These are phyloP conservation scores for Aplidium turbinatum DNA, from an alignment of 23 tunicate genomes.

Conservation along the genomic window DNA sequence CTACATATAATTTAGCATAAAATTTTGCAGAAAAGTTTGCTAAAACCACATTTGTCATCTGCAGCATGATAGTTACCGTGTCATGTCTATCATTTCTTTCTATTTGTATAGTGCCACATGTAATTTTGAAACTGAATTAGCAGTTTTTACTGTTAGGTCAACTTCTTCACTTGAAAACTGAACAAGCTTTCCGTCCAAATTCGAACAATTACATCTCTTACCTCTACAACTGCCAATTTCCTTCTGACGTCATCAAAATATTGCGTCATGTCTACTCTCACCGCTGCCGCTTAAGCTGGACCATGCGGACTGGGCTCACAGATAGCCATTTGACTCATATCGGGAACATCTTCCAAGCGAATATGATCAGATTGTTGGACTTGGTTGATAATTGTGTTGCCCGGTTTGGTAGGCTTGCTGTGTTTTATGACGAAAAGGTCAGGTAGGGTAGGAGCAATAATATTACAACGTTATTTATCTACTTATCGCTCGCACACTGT, in stretches of 20 bases:
- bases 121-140: no score
- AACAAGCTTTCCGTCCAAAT: slow-evolving; percentile 49
- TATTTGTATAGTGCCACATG: no score
- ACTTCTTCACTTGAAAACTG: slow-evolving; percentile 59
- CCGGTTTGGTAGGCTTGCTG: slow-evolving; percentile 48
- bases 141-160: slow-evolving; percentile 31
- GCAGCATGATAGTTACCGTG: no score
- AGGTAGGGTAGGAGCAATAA: no score
- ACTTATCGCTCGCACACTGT: no score
- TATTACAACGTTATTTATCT: no score
- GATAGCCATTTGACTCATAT: slow-evolving; percentile 25
- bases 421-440: slow-evolving; percentile 26
- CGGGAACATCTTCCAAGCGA: slow-evolving; percentile 25
- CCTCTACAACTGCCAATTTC: slow-evolving; percentile 80
- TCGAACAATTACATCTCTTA: slow-evolving; percentile 40
- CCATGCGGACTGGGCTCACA: slow-evolving; percentile 7
- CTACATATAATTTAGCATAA: no score
- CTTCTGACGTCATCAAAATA: slow-evolving; percentile 45
- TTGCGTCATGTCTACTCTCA: slow-evolving; percentile 32
- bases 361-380: slow-evolving; percentile 47
- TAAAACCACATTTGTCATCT: no score
- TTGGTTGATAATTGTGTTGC: slow-evolving; percentile 53
- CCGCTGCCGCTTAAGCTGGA: slow-evolving; percentile 45
- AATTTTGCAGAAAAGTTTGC: no score
- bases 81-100: no score